Base-by-base conservation (phyloP, 1,140 invertebrate genomes). In the Rhizoglyphus robini region DNA sequence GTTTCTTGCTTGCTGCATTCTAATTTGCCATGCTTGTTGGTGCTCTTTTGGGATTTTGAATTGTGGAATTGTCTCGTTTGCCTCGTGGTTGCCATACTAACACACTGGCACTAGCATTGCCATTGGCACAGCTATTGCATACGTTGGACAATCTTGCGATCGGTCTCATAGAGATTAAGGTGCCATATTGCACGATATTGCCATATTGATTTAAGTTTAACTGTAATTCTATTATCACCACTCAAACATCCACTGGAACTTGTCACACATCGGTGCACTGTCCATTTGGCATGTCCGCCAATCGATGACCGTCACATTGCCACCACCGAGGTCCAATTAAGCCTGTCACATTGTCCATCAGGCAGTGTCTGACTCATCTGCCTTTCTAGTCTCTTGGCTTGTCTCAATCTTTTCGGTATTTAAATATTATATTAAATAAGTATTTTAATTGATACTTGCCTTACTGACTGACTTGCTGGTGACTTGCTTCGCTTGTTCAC, bases 141-240 rank as follows among this genome's bases (percentile, higher is more conserved):
- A 41, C n/a, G n/a, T 15, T 46, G 41, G 41, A 46, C 41, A 46
- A 46, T 46, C 41, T 46, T 46, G 41, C 41, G 41, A 46, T 46
- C 41, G 41, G 41, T 46, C 41, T 15, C 41, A 15, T 23, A 46
- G 41, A 46, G 41, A 46, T 46, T 46, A 46, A 15, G 41, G 41
- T 46, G 51, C 51, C 8, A 54, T 54, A 54, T 54, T 54, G 23
- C 51, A 54, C 8, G 41, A 15, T n/a, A n/a, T n/a, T n/a, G n/a
- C 41, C 8, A 54, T 54, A 54, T 54, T 54, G 51, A 54, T 54
- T 54, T 54, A 20, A 54, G 23, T n/a, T 54, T 54, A 23, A 54
- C 51, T 54, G 8, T 54, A 54, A 54, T 54, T 54, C 51, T 54
- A 54, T 54, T 54, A 54, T 8, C 51, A 54, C 51, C 23, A 41